phyloP scores from a whole-genome alignment of 2,888 invertebrate species.

The Liodrosophila aerea region DNA sequence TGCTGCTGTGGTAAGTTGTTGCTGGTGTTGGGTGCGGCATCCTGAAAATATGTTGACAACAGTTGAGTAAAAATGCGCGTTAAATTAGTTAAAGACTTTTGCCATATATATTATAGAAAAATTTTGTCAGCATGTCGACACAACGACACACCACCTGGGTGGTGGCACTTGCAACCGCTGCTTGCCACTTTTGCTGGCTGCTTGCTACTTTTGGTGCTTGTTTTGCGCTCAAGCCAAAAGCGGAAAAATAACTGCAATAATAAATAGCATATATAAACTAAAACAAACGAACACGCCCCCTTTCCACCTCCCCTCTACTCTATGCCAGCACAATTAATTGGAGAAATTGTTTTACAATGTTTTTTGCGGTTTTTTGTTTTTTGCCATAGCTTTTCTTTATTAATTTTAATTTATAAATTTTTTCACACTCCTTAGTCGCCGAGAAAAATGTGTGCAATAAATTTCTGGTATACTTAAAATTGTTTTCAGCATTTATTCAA shows the following conservation, averaged over 20 bases:
- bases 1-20: conserved; percentile 39
- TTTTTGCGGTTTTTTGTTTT: conserved; percentile 4
- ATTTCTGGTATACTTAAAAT: conserved; percentile 75
- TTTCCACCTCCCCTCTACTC: not conserved
- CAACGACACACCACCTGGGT: conserved; percentile 37
- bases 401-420: conserved; percentile 26
- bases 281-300: not conserved
- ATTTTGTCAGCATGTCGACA: conserved; percentile 55
- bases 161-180: conserved; percentile 22
- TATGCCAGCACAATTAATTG: conserved; percentile 66
- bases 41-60: conserved; percentile 69
- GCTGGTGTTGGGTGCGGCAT: conserved; percentile 64
- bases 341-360: conserved; percentile 68
- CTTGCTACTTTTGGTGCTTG: conserved; percentile 22
- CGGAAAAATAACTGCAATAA: conserved; percentile 43
- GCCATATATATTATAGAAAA: conserved; percentile 51
- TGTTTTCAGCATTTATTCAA: conserved; percentile 61
- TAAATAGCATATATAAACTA: conserved; percentile 20
- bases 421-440: conserved; percentile 51
- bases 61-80: conserved; percentile 57
- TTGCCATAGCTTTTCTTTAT: conserved; percentile 28
- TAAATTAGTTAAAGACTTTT: conserved; percentile 54
- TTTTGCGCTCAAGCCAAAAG: conserved; percentile 52
- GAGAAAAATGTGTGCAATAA: conserved; percentile 53
- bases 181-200: conserved; percentile 18